Evolutionary conservation across 1,140 invertebrate genomes (phyloP).

Genomic region (Ceratitis capitata): DNA sequence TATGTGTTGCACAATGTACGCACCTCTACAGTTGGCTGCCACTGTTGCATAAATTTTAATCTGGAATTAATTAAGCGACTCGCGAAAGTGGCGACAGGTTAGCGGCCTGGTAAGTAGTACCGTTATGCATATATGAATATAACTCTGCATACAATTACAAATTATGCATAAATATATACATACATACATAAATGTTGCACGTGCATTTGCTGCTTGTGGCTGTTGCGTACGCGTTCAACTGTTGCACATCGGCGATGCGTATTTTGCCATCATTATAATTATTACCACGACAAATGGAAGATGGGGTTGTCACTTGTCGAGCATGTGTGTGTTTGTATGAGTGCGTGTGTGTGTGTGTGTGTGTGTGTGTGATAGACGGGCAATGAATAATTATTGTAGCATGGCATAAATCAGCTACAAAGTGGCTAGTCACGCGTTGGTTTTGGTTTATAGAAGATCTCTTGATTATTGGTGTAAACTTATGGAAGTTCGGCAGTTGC

Average conservation of each 20-base stretch:
- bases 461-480: no score
- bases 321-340: no score
- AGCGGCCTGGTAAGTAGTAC: no score
- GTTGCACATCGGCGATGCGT: background rate
- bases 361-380: no score
- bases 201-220: background rate
- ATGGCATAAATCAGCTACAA: background rate
- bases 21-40: background rate
- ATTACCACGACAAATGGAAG: background rate
- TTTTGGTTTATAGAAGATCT: background rate
- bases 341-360: no score
- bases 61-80: constrained; percentile 8
- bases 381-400: background rate
- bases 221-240: background rate
- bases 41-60: background rate
- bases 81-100: background rate
- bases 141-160: background rate
- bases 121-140: background rate
- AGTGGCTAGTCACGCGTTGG: background rate
- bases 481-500: no score
- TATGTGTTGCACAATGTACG: background rate
- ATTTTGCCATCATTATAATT: background rate
- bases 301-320: background rate
- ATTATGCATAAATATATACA: background rate
- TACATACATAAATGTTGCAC: background rate